Evolutionary conservation across 2,888 invertebrate species (phyloP).

Genomic region (Polylopha cassiicola): DNA sequence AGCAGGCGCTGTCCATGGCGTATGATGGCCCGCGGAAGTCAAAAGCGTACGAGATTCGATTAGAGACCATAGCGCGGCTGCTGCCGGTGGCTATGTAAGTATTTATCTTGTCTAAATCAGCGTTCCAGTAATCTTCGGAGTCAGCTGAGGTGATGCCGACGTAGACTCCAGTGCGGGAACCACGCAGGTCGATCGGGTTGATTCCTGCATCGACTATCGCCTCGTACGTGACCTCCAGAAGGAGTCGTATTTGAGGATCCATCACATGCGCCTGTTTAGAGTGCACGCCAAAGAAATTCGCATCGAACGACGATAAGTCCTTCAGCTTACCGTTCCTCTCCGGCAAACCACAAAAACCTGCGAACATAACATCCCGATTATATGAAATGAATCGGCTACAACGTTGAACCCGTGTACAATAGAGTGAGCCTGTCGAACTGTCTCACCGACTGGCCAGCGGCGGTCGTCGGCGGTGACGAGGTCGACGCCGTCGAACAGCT

Average conservation of each 20-base stretch:
- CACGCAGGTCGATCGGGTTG: slow-evolving; percentile 89
- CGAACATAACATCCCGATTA: too few relatives aligned
- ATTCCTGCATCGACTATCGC: slow-evolving; percentile 92
- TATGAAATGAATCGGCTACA: too few relatives aligned
- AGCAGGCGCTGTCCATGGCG: slow-evolving; percentile 97
- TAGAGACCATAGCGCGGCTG: slow-evolving; percentile 97
- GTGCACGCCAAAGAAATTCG: slow-evolving; percentile 93
- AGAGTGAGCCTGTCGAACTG: too few relatives aligned
- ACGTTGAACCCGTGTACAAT: too few relatives aligned
- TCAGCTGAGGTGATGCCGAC: slow-evolving; percentile 95
- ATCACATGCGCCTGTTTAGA: slow-evolving; percentile 94
- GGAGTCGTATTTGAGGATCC: slow-evolving; percentile 93
- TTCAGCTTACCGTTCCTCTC: slow-evolving; percentile 89
- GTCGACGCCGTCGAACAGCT: slow-evolving; percentile 93
- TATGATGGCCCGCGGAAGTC: slow-evolving; percentile 97
- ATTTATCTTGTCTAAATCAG: slow-evolving; percentile 90
- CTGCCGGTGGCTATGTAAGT: slow-evolving; percentile 96
- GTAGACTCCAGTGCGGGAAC: slow-evolving; percentile 95
- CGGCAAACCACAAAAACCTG: slow-evolving; percentile 88
- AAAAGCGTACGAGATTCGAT: slow-evolving; percentile 96
- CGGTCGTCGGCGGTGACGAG: slow-evolving; percentile 94
- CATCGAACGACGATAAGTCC: slow-evolving; percentile 88
- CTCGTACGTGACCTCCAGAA: slow-evolving; percentile 95
- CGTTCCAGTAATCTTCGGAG: slow-evolving; percentile 91
- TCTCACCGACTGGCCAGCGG: slow-evolving; percentile 87